Percentiles rank a stretch among this genome's conserved stretches.
Conservation (phyloP, 2,888 invertebrate species). For the Lochmaea capreae region DNA sequence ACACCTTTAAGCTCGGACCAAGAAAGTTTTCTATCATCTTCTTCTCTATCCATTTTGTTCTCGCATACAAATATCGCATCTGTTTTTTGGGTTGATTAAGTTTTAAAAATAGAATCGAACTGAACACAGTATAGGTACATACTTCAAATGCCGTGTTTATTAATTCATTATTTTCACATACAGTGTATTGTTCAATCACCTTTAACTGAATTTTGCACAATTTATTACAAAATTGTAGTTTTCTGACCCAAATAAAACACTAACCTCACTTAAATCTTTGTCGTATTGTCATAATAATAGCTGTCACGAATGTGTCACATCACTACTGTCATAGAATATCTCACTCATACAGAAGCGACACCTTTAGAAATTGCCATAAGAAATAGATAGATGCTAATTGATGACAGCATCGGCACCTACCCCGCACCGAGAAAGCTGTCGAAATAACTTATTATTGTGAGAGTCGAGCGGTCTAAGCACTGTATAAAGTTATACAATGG, state of each 20-base stretch:
- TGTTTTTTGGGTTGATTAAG: slow-evolving; percentile 45
- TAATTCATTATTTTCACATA: slow-evolving; percentile 5
- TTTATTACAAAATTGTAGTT: slow-evolving; percentile 45
- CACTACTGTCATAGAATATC: slow-evolving; percentile 16
- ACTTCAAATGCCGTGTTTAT: slow-evolving; percentile 23
- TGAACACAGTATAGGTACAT: slow-evolving; percentile 28
- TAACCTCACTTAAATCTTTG: slow-evolving; percentile 49
- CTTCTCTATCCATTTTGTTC: slow-evolving; percentile 49
- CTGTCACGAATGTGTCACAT: slow-evolving; percentile 17
- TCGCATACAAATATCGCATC: slow-evolving; percentile 48
- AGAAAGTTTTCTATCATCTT: slow-evolving; percentile 63
- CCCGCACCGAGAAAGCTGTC: too few species aligned
- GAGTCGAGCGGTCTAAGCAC: too few species aligned
- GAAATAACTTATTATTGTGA: too few species aligned
- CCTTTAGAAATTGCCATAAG: too few species aligned
- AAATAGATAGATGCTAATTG: too few species aligned
- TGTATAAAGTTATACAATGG: too few species aligned
- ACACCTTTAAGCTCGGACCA: slow-evolving; percentile 86
- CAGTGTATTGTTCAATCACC: slow-evolving; percentile 22
- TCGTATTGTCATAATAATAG: slow-evolving; percentile 15
- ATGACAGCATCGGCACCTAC: too few species aligned
- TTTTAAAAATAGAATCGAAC: slow-evolving; percentile 47
- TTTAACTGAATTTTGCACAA: slow-evolving; percentile 27
- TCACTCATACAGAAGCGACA: too few species aligned
- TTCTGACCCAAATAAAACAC: slow-evolving; percentile 52